Percentiles rank a stretch among this genome's conserved stretches.
phyloP scores from a whole-genome alignment of 2,888 invertebrate species.

The Lordiphosa fenestrarum region DNA sequence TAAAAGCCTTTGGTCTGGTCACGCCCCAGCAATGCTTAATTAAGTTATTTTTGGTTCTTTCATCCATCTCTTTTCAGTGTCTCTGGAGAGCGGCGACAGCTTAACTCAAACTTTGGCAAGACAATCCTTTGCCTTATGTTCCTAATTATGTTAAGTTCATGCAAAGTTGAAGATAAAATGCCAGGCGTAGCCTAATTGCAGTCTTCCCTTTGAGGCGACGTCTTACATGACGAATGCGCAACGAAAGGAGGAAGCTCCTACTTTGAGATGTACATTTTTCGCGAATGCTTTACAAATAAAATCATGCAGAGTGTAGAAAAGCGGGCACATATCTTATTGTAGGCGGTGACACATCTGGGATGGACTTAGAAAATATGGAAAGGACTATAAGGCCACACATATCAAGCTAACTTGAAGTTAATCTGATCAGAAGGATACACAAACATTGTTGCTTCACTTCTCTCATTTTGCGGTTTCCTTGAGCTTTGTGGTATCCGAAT shows the following conservation, averaged over 20 bases:
- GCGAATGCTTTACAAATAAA: constrained; percentile 24
- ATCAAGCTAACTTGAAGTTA: too few relatives aligned
- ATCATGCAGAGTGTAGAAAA: constrained; percentile 6
- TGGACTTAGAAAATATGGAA: too few relatives aligned
- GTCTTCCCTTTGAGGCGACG: constrained; percentile 15
- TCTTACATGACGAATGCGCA: constrained; percentile 30
- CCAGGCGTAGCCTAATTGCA: constrained; percentile 6
- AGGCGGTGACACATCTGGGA: neutral
- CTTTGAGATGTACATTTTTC: constrained; percentile 10
- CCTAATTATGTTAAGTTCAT: constrained; percentile 29
- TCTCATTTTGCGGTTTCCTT: too few relatives aligned
- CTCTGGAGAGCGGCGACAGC: constrained; percentile 1
- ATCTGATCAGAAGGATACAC: too few relatives aligned
- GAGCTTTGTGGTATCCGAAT: too few relatives aligned
- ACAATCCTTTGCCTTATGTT: constrained; percentile 10
- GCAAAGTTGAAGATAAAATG: constrained; percentile 5
- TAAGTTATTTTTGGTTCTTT: constrained; percentile 27
- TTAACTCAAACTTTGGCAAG: constrained; percentile 5
- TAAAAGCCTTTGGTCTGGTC: neutral
- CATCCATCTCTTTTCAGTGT: neutral
- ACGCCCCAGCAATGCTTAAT: constrained; percentile 18
- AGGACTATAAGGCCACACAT: too few relatives aligned
- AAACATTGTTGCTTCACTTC: too few relatives aligned
- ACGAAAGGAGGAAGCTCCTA: neutral
- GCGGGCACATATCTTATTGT: neutral